These are phyloP conservation scores for Leontocebus nigricollis DNA, from an alignment of 2,797 vertebrate genomes.

Conservation along the genomic window DNA sequence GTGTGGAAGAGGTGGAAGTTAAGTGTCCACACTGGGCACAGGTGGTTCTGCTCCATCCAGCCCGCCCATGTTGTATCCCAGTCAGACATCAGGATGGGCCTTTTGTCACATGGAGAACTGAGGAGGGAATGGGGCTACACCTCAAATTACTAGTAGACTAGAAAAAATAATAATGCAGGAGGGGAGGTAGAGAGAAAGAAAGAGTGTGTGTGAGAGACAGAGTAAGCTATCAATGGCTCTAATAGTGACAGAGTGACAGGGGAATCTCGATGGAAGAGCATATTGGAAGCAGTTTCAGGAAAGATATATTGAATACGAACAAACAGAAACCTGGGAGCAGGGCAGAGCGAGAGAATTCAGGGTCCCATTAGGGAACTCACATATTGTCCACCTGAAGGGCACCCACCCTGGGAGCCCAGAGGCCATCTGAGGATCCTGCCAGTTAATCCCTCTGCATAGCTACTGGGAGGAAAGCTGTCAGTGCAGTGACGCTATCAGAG, in stretches of 20 bases:
- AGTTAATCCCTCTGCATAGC: too few species aligned
- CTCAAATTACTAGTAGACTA: background rate
- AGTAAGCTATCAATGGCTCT: background rate
- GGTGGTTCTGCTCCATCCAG: background rate
- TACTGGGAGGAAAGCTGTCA: background rate
- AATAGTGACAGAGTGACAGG: background rate
- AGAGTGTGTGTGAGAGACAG: background rate
- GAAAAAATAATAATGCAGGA: background rate
- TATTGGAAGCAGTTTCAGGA: background rate
- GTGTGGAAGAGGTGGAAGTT: background rate
- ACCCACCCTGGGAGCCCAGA: background rate
- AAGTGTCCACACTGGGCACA: background rate
- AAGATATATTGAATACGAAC: background rate
- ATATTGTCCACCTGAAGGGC: background rate
- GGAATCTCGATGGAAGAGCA: background rate
- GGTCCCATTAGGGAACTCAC: background rate
- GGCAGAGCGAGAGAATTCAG: background rate
- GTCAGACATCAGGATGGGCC: background rate
- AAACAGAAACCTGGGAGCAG: background rate
- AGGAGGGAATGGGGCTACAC: background rate
- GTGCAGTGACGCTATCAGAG: fast-evolving
- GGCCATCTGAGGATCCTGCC: background rate
- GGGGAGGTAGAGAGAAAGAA: too few species aligned
- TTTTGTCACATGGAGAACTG: background rate
- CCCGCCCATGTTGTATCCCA: fast-evolving